Conservation (phyloP, 2,113 vertebrate genomes). For the Copsychus sechellarum region DNA sequence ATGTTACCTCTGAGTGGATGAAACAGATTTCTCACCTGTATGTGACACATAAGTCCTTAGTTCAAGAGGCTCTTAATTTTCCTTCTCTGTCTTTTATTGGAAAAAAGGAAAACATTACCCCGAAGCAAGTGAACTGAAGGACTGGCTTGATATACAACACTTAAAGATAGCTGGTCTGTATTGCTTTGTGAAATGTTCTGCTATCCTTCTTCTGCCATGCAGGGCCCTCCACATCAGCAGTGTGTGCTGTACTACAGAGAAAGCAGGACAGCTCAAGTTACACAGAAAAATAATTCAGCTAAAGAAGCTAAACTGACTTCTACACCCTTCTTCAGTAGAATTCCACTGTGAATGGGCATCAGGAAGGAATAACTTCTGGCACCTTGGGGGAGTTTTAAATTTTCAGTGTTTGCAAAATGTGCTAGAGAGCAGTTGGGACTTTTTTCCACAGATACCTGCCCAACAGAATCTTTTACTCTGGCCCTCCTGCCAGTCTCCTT, state of each 20-base stretch:
- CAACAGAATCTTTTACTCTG: background rate
- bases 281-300: background rate
- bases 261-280: background rate
- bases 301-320: background rate
- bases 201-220: background rate
- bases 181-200: background rate
- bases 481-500: background rate
- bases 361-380: accelerated
- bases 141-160: background rate
- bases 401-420: background rate
- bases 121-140: background rate
- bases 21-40: background rate
- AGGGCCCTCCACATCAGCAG: background rate
- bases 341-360: background rate
- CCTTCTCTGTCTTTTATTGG: background rate
- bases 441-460: background rate
- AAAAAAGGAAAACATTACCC: background rate
- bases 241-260: background rate
- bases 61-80: background rate
- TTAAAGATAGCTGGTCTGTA: background rate
- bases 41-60: background rate
- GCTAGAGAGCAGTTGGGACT: background rate
- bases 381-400: background rate
- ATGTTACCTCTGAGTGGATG: background rate
- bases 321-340: background rate